A percentile compares a stretch with the other conserved stretches of the same genome.
These are phyloP conservation scores for Drosophila bipectinata DNA, from an alignment of 1,140 invertebrate species.

Conservation along the genomic window DNA sequence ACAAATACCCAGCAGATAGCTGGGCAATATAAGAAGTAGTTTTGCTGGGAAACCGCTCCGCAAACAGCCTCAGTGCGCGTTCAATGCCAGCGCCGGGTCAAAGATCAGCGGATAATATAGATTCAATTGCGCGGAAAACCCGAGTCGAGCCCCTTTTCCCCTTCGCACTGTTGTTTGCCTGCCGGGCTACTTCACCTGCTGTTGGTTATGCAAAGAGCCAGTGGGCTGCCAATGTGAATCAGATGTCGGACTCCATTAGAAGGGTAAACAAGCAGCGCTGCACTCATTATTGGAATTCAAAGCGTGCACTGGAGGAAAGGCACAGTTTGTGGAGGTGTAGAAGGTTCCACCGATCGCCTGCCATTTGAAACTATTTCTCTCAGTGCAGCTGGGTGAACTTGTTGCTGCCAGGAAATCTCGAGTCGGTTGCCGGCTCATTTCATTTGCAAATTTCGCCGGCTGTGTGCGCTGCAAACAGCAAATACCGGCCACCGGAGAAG, in stretches of 20 bases:
- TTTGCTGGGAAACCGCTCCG: not conserved
- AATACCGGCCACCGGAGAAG: slow-evolving; percentile 33
- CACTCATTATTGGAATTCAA: slow-evolving; percentile 49
- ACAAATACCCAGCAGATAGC: slow-evolving; percentile 20
- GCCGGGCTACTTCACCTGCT: slow-evolving; percentile 27
- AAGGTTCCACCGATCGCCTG: no score
- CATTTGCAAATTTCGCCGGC: slow-evolving; percentile 63
- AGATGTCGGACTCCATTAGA: slow-evolving; percentile 66
- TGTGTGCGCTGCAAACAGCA: slow-evolving; percentile 48
- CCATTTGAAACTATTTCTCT: no score
- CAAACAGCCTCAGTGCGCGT: not conserved
- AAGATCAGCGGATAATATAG: slow-evolving; percentile 38
- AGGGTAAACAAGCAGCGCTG: slow-evolving; percentile 50
- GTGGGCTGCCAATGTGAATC: slow-evolving; percentile 45
- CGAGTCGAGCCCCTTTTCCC: slow-evolving; percentile 30
- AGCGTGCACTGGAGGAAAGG: not conserved
- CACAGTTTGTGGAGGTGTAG: no score
- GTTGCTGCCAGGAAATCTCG: slow-evolving; percentile 38
- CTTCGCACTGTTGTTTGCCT: slow-evolving; percentile 1
- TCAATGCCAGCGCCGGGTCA: slow-evolving; percentile 26
- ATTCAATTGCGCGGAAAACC: slow-evolving; percentile 37
- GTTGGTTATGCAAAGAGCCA: slow-evolving; percentile 41
- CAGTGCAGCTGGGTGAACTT: slow-evolving; percentile 23
- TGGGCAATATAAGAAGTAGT: not conserved
- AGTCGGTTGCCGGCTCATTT: slow-evolving; percentile 53